These are phyloP conservation scores for Aleadryas rufinucha DNA, from an alignment of 2,113 vertebrate genomes.

Conservation along the genomic window DNA sequence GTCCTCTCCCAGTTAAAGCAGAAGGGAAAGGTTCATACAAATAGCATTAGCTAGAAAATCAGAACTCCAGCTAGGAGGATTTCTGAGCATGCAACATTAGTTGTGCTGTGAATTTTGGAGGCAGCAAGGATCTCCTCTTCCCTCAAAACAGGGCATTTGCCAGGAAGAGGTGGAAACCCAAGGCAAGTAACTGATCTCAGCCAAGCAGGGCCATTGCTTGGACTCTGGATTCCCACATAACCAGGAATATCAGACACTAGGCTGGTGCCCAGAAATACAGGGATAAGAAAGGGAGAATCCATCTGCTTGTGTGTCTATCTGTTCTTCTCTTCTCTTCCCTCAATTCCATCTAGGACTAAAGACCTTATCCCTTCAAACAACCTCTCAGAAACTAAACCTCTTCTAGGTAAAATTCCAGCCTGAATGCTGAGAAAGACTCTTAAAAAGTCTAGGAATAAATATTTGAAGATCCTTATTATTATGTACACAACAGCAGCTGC, in stretches of 20 bases:
- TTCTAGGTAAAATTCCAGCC: not conserved
- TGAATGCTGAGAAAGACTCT: not conserved
- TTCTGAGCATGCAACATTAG: not conserved
- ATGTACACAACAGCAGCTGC: not conserved
- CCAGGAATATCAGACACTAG: not conserved
- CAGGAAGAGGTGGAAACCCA: not conserved
- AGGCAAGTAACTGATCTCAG: not conserved
- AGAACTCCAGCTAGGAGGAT: not conserved
- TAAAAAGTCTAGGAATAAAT: not conserved
- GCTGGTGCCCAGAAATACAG: not conserved
- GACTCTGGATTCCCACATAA: not conserved
- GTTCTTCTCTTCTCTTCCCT: not conserved
- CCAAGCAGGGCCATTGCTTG: not conserved
- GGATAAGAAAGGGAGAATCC: not conserved
- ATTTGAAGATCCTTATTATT: not conserved
- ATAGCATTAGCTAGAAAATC: not conserved
- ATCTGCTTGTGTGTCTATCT: not conserved
- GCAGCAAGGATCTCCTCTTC: not conserved
- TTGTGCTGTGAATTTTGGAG: not conserved
- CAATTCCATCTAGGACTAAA: not conserved
- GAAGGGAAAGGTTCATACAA: not conserved
- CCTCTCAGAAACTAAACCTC: not conserved
- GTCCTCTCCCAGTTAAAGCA: not conserved
- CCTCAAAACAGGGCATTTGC: not conserved
- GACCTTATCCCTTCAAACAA: not conserved